Evolutionary conservation across 2,797 vertebrate species (phyloP), one percentile per base, ranked within the genome.

Genomic region (Coendou prehensilis): DNA sequence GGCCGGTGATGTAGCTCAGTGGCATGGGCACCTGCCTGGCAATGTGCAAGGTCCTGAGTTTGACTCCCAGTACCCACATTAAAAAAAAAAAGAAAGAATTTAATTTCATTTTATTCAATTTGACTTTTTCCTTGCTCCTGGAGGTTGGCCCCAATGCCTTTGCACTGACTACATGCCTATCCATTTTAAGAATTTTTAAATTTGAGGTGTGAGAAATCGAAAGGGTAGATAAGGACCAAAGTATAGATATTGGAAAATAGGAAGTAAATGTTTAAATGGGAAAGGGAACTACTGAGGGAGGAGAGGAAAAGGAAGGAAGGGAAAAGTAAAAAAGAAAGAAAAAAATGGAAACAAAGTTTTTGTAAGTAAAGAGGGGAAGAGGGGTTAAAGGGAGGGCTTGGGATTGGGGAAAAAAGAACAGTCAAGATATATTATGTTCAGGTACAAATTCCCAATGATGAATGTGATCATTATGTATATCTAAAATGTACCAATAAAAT

Each of bases 41-140:
- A 41, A 41, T 41, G 37, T 41, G 37, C 37, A 2, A 41, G 37
- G 37, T 41, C 37, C 37, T 41, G 37, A 41, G 37, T 41, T 41
- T 41, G 37, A 41, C 37, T 41, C 37, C 37, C 37, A 41, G 37
- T 41, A 41, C 37, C 37, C 37, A 41, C 37, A 41, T 41, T 41
- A 41, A 41, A 41, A 41, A 41, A 41, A 41, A 41, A 41, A 41
- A 41, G 2, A 41, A 86, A 71, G n/a, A 92, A 83, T 89, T 69
- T 73, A 69, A 73, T 94, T 96, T 87, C 5, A 33, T 63, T 89
- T 81, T 92, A 73, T 79, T 87, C 41, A 37, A 5, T 56, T 69
- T 85, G 52, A 26, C 41, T 75, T 75, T 71, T 71, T 45, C 15
- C 22, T 26, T 75, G 33, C 33, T 17, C 30, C 14, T 69, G 67